phyloP scores from a whole-genome alignment of 2,113 vertebrate genomes.

The Benitochromis conjunctus region DNA sequence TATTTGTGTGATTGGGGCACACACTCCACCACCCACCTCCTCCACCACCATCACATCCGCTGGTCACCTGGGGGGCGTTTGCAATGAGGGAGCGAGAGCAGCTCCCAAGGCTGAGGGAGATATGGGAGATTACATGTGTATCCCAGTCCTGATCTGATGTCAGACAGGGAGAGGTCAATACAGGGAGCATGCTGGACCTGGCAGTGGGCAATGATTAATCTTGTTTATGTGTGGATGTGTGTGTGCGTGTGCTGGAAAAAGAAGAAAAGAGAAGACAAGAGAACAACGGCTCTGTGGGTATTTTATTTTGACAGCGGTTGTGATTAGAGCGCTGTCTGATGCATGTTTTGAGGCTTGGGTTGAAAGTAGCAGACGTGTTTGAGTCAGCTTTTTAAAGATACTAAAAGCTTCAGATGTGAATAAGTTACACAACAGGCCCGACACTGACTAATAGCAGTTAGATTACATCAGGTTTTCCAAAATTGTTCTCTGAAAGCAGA shows the following conservation, averaged over 20 bases:
- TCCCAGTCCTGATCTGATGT: constrained; percentile 50
- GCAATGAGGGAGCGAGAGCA: not conserved
- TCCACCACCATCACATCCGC: not conserved
- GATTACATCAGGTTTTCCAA: fast-evolving
- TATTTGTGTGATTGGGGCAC: not conserved
- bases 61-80: constrained; percentile 3
- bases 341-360: not conserved
- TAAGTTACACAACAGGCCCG: not conserved
- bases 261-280: not conserved
- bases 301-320: not conserved
- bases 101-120: constrained; percentile 23
- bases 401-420: not conserved
- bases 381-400: not conserved
- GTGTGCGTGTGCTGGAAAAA: not conserved
- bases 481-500: not conserved
- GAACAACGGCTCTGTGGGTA: not conserved
- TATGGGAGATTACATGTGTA: constrained; percentile 59
- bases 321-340: not conserved
- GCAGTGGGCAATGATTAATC: constrained; percentile 27
- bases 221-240: not conserved
- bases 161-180: constrained; percentile 27
- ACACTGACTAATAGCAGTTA: not conserved
- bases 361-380: not conserved
- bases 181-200: not conserved
- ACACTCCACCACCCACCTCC: not conserved